These are phyloP conservation scores for Caprella mutica DNA, from an alignment of 2,888 invertebrate genomes.

Conservation along the genomic window DNA sequence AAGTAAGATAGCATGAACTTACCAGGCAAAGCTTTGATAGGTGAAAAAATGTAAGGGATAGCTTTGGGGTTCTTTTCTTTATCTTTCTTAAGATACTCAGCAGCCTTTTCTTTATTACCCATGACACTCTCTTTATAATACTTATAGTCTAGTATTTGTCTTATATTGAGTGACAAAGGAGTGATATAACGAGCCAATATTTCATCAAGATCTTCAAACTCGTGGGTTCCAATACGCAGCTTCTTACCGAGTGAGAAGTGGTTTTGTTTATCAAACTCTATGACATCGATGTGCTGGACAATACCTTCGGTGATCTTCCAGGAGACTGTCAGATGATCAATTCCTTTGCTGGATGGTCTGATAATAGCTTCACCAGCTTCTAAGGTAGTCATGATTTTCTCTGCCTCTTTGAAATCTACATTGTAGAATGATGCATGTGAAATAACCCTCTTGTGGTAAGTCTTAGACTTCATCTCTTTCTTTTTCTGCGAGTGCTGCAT, in stretches of 20 bases:
- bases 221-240: conserved; percentile 77
- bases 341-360: conserved; percentile 91
- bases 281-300: conserved; percentile 90
- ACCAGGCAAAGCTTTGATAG: conserved; percentile 59
- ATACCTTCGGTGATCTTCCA: conserved; percentile 96
- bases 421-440: conserved; percentile 97
- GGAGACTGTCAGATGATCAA: conserved; percentile 90
- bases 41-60: conserved; percentile 77
- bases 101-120: conserved; percentile 73
- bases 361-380: conserved; percentile 95
- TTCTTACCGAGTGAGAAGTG: conserved; percentile 82
- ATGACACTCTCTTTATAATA: conserved; percentile 69
- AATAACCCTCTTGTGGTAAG: conserved; percentile 89
- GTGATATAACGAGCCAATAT: conserved; percentile 92
- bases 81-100: conserved; percentile 75
- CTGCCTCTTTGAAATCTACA: conserved; percentile 82
- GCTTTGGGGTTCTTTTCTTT: conserved; percentile 75
- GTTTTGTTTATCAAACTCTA: conserved; percentile 92
- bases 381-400: conserved; percentile 77
- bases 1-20: conserved; percentile 89
- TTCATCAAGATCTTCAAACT: conserved; percentile 98
- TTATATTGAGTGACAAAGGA: conserved; percentile 87
- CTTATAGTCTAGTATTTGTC: conserved; percentile 82
- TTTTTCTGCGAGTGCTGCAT: conserved; percentile 60
- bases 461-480: conserved; percentile 66